Evolutionary conservation across 2,113 vertebrate species (phyloP).

Genomic region (Notiomystis cincta): DNA sequence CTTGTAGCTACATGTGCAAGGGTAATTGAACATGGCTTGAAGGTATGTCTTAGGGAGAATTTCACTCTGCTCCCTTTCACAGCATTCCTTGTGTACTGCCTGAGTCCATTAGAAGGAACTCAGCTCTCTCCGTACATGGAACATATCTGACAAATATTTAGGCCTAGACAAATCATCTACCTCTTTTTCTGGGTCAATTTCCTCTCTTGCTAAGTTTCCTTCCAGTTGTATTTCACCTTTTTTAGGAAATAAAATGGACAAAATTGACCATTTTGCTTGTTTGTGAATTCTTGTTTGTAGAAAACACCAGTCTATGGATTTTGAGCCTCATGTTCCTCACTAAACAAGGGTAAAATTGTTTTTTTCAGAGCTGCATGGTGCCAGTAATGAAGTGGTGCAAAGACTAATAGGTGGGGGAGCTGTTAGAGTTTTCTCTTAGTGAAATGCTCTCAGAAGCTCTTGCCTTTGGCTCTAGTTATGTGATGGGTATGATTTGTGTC

Average conservation of each 20-base stretch:
- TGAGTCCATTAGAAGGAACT: background rate
- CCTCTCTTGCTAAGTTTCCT: background rate
- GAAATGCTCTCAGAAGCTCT: background rate
- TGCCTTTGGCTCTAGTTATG: background rate
- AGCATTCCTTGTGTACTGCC: background rate
- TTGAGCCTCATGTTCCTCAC: background rate
- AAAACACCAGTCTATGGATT: background rate
- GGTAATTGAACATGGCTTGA: background rate
- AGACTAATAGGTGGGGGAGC: background rate
- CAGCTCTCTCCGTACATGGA: background rate
- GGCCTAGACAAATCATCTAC: background rate
- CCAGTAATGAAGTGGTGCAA: background rate
- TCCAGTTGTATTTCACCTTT: background rate
- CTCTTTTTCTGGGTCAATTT: background rate
- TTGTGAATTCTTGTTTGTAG: background rate
- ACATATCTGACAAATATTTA: background rate
- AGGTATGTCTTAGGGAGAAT: background rate
- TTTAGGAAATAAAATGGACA: background rate
- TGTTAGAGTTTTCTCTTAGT: background rate
- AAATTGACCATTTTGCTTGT: background rate
- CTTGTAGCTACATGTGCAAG: background rate
- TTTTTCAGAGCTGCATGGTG: background rate
- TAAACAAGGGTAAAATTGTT: accelerated
- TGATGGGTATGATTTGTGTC: background rate
- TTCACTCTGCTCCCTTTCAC: background rate